Evolutionary conservation across 2,797 vertebrate genomes (phyloP), one percentile per base, ranked within the genome.

Genomic region (Gouania willdenowi): DNA sequence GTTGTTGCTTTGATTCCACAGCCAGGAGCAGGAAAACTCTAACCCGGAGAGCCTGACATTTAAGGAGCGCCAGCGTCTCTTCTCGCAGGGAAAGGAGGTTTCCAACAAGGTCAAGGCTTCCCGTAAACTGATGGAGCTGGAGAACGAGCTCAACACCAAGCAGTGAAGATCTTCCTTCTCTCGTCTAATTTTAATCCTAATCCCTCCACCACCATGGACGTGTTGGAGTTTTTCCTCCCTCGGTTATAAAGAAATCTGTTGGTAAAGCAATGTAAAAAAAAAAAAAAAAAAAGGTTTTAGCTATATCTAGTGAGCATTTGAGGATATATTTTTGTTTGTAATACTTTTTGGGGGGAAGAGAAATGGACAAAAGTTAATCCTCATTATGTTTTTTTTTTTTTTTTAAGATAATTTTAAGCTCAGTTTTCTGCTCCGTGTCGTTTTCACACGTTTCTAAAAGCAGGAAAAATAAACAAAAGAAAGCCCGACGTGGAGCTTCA

Each of bases 51-150:
- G 84, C 61, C 41, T 98, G 81, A 95, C 95, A 1, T 99, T 99
- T 79, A 94, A 86, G 76, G 97, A 99, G 67, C 95, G 97, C 57
- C 97, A 99, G 30, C 94, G 97, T 55, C 94, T 99, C 54, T 99
- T 99, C 80, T 99, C 97, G 40, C 95, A 99, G 80, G 97, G 97
- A 66, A 94, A 97, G 54, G 96, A 98, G 67, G 93, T 99, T 56
- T 96, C 96, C 54, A 91, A 93, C 77, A 98, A 97, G 89, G 94
- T 99, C 37, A 99, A 98, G 60, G 96, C 97, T 26, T 99, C 97
- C 5, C 91, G 97, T 34, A 98, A 95, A 77, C 79, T 99, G 41
- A 98, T 91, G 81, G 97, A 98, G 79, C 91, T 99, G 88, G 97
- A 98, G 86, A 97, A 94, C 40, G 97, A 99, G 67, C 88, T 99